These are phyloP conservation scores for Paracanthobrama guichenoti DNA, from an alignment of 2,113 vertebrate genomes.

Conservation along the genomic window DNA sequence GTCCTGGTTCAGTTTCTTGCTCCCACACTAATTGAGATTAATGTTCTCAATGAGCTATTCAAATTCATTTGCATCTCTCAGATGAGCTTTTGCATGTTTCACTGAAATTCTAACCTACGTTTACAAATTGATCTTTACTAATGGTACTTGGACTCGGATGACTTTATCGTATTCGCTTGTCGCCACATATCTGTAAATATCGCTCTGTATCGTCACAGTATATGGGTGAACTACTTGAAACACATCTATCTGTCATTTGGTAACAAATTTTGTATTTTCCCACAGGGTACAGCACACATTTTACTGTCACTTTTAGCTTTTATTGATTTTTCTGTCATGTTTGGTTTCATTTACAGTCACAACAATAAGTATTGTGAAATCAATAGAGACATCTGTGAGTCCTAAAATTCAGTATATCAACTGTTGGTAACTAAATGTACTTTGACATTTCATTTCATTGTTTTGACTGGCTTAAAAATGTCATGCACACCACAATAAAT, in stretches of 20 bases:
- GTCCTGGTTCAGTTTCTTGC: slow-evolving; percentile 15
- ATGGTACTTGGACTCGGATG: background rate
- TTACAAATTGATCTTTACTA: background rate
- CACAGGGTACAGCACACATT: background rate
- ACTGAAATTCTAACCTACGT: background rate
- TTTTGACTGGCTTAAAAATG: background rate
- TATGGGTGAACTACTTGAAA: background rate
- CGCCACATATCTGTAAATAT: background rate
- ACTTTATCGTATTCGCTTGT: background rate
- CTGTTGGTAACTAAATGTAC: background rate
- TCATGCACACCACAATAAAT: background rate
- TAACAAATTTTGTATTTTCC: background rate
- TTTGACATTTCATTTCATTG: background rate
- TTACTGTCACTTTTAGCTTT: background rate
- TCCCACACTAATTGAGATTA: slow-evolving; percentile 24
- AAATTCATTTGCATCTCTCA: background rate
- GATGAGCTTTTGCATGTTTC: background rate
- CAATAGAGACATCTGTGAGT: background rate
- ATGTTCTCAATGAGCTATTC: background rate
- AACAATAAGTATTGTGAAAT: background rate
- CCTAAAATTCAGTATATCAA: slow-evolving; percentile 3
- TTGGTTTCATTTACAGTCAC: background rate
- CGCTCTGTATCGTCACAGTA: background rate
- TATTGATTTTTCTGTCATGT: slow-evolving; percentile 4
- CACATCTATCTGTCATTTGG: background rate